phyloP scores from a whole-genome alignment of 2,113 vertebrate species.

The Daubentonia madagascariensis region DNA sequence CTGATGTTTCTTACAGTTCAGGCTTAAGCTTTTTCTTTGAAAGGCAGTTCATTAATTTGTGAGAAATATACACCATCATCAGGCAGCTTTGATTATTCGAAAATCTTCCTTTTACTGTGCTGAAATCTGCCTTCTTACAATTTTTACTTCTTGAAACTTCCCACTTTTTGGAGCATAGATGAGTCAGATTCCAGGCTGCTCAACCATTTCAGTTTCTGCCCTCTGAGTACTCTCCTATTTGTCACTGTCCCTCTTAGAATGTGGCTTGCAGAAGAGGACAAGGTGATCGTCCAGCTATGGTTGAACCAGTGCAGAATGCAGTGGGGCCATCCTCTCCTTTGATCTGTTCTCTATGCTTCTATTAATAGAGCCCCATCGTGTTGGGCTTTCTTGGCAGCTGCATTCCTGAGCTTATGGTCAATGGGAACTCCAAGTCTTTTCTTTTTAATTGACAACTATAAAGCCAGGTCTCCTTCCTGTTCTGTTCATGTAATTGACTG shows the following conservation, averaged over 20 bases:
- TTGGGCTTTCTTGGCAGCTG: conserved; percentile 47
- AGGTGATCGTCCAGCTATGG: background rate
- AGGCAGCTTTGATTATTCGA: background rate
- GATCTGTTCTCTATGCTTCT: conserved; percentile 31
- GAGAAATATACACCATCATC: background rate
- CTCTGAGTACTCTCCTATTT: background rate
- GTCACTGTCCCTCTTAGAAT: background rate
- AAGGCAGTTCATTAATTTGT: background rate
- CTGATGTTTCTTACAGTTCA: background rate
- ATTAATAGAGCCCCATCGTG: conserved; percentile 13
- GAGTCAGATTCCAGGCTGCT: background rate
- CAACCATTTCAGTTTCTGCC: background rate
- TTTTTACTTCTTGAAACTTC: background rate
- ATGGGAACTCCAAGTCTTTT: background rate
- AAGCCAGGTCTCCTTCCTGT: background rate
- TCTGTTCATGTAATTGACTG: background rate
- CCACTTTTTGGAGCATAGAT: background rate
- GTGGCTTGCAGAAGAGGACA: background rate
- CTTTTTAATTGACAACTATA: background rate
- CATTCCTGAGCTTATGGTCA: conserved; percentile 11
- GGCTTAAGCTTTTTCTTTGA: background rate
- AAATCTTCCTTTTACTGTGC: background rate
- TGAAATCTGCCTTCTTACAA: background rate
- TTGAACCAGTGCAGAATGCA: background rate
- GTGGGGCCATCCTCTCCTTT: background rate